These are phyloP conservation scores for Acromyrmex echinatior DNA, from an alignment of 1,140 invertebrate species.

Conservation along the genomic window DNA sequence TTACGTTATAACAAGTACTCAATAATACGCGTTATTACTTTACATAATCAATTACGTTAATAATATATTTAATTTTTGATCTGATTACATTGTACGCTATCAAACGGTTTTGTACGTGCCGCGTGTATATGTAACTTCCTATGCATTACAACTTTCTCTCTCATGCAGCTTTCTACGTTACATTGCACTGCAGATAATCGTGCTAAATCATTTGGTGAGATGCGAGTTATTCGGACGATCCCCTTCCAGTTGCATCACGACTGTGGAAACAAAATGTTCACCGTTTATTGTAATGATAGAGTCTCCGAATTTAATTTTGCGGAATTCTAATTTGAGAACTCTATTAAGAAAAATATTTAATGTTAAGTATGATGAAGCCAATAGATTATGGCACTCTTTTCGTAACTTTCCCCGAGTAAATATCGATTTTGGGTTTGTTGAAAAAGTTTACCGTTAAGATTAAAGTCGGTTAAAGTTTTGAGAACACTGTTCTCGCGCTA, in stretches of 20 bases:
- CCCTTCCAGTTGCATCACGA: conserved; percentile 37
- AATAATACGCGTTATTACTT: conserved; percentile 1
- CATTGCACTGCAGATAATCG: conserved; percentile 29
- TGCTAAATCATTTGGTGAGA: conserved; percentile 53
- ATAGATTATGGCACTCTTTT: not conserved
- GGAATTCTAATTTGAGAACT: not conserved
- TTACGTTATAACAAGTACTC: not conserved
- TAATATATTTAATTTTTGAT: conserved; percentile 23
- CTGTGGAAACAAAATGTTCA: not conserved
- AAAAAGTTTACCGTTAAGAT: conserved; percentile 4
- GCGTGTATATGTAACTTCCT: conserved; percentile 42
- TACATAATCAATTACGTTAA: conserved; percentile 25
- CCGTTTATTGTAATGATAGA: not conserved
- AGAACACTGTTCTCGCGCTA: not conserved
- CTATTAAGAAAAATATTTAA: not conserved
- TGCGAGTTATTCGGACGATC: conserved; percentile 28
- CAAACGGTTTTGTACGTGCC: not conserved
- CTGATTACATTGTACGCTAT: conserved; percentile 15
- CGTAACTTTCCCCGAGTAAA: conserved; percentile 12
- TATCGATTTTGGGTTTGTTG: not conserved
- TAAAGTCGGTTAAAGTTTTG: not conserved
- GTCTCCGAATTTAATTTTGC: conserved; percentile 5
- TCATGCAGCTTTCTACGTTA: conserved; percentile 51
- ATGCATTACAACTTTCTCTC: conserved; percentile 51
- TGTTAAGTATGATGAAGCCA: not conserved